A percentile compares a stretch with the other conserved stretches of the same genome.
These are phyloP conservation scores for Lobophora halterata DNA, from an alignment of 2,888 invertebrate genomes.

Conservation along the genomic window DNA sequence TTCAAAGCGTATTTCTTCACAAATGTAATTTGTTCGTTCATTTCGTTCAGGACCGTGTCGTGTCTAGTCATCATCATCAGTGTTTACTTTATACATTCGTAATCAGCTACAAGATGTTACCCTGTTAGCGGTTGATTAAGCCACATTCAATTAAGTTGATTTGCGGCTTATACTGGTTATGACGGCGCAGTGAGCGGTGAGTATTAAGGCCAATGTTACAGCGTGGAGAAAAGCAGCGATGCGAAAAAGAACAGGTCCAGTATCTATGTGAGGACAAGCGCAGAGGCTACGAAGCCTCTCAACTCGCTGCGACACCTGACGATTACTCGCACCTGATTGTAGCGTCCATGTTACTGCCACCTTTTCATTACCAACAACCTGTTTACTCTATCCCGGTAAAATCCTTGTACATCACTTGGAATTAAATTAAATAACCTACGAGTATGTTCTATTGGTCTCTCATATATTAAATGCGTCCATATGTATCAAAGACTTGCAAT, in stretches of 20 bases:
- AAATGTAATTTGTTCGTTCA: slow-evolving; percentile 44
- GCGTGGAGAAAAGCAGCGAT: slow-evolving; percentile 34
- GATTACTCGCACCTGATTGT: slow-evolving; percentile 50
- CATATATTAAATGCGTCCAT: slow-evolving; percentile 6
- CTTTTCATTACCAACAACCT: slow-evolving; percentile 45
- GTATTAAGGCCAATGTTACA: slow-evolving; percentile 28
- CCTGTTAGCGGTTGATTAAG: slow-evolving; percentile 37
- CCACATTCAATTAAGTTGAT: slow-evolving; percentile 40
- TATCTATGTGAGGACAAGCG: slow-evolving; percentile 28
- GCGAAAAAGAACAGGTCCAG: slow-evolving; percentile 49
- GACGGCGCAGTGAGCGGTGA: slow-evolving; percentile 36
- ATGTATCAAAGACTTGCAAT: slow-evolving; percentile 5
- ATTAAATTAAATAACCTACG: slow-evolving; percentile 13
- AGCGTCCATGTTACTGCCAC: slow-evolving; percentile 37
- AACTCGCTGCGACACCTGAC: slow-evolving; percentile 41
- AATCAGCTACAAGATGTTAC: slow-evolving; percentile 33
- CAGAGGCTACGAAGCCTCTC: slow-evolving; percentile 27
- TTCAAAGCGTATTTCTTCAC: slow-evolving; percentile 51
- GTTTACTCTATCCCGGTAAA: slow-evolving; percentile 29
- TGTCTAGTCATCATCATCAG: slow-evolving; percentile 25
- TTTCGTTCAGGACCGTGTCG: slow-evolving; percentile 16
- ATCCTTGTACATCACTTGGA: slow-evolving; percentile 21
- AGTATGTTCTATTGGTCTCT: slow-evolving; percentile 9
- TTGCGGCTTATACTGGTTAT: slow-evolving; percentile 42
- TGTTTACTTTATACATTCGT: slow-evolving; percentile 22